Conservation (phyloP, 1,140 invertebrate genomes). For the Cecropterus lyciades region DNA sequence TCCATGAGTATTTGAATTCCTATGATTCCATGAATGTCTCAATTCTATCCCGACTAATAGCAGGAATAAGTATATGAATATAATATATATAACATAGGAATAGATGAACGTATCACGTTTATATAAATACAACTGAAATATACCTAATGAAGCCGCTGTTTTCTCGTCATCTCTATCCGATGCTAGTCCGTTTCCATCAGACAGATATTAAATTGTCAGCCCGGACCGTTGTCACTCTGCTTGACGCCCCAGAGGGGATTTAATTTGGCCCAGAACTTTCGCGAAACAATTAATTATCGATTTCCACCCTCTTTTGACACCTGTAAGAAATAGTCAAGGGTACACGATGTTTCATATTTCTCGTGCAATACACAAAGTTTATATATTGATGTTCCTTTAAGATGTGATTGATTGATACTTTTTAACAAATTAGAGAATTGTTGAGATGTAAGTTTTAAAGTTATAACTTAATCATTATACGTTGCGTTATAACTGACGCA, state of each 20-base stretch:
- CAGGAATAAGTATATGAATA: too few relatives aligned
- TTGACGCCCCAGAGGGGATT: slow-evolving; percentile 71
- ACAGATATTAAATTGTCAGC: slow-evolving; percentile 80
- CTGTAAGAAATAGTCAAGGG: slow-evolving; percentile 52
- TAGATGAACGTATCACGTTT: too few relatives aligned
- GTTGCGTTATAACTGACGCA: too few relatives aligned
- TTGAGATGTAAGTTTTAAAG: too few relatives aligned
- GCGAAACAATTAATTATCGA: slow-evolving; percentile 81
- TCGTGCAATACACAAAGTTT: slow-evolving; percentile 10
- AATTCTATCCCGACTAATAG: too few relatives aligned
- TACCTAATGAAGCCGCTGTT: background rate
- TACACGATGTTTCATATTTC: slow-evolving; percentile 26
- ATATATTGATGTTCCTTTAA: background rate
- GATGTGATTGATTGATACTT: too few relatives aligned
- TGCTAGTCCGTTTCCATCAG: slow-evolving; percentile 49
- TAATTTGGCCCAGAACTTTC: slow-evolving; percentile 76
- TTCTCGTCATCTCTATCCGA: slow-evolving; percentile 19
- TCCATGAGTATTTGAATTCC: too few relatives aligned
- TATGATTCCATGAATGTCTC: too few relatives aligned
- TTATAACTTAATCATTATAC: too few relatives aligned
- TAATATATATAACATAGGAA: too few relatives aligned
- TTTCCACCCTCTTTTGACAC: slow-evolving; percentile 70
- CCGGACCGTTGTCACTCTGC: slow-evolving; percentile 67
- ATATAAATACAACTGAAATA: slow-evolving; percentile 1
- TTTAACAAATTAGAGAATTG: too few relatives aligned